These are phyloP conservation scores for Oxyruncus cristatus DNA, from an alignment of 2,113 vertebrate genomes.

Conservation along the genomic window DNA sequence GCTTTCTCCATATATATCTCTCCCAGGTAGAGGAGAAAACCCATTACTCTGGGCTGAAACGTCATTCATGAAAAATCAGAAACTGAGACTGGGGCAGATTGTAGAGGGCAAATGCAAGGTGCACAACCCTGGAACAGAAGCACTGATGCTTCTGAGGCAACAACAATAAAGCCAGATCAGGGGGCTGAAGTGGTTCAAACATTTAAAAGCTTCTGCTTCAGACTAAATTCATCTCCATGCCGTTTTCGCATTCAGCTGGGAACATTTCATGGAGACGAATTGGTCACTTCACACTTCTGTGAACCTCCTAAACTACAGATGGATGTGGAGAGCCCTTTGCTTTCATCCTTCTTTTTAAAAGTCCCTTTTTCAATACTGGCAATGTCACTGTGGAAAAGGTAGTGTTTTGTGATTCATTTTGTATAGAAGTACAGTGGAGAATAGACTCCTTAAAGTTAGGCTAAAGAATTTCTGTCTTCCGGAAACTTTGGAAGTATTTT, in stretches of 20 bases:
- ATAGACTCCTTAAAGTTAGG: not conserved
- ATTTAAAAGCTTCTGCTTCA: not conserved
- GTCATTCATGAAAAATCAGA: not conserved
- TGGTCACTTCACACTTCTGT: slow-evolving; percentile 31
- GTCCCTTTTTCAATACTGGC: not conserved
- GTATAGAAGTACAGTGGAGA: not conserved
- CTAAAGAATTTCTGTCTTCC: not conserved
- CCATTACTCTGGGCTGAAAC: not conserved
- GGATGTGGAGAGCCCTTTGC: not conserved
- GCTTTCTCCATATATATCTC: not conserved
- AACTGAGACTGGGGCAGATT: fast-evolving
- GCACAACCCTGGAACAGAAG: not conserved
- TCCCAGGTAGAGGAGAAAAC: not conserved
- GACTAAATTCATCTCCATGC: not conserved
- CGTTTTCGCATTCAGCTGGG: not conserved
- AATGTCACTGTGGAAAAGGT: not conserved
- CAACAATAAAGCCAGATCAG: not conserved
- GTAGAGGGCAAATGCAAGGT: not conserved
- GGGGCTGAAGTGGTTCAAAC: not conserved
- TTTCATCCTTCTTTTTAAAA: slow-evolving; percentile 18
- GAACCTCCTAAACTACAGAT: slow-evolving; percentile 23
- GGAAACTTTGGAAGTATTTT: not conserved
- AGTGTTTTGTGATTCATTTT: not conserved
- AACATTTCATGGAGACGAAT: not conserved
- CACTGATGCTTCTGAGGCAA: not conserved